A percentile compares a stretch with the other conserved stretches of the same genome.
These are phyloP conservation scores for Phalangium opilio DNA, from an alignment of 2,888 invertebrate genomes.

Conservation along the genomic window DNA sequence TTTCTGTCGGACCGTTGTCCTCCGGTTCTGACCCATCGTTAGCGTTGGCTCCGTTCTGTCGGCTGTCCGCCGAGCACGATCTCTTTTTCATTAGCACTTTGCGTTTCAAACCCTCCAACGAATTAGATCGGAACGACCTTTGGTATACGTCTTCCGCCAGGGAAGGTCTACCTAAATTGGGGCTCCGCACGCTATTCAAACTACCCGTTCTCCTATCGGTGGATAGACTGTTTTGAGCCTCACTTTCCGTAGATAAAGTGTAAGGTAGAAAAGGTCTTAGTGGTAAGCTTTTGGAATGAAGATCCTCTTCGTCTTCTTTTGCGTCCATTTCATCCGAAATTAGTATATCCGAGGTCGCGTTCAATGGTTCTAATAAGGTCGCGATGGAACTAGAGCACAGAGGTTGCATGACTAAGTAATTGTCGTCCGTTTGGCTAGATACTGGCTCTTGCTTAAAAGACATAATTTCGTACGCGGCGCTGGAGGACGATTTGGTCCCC, in stretches of 20 bases:
- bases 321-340: too few species aligned
- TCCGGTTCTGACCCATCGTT: conserved; percentile 1
- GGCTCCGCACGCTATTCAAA: background rate
- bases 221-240: conserved; percentile 4
- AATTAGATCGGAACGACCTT: conserved; percentile 18
- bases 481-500: conserved; percentile 2
- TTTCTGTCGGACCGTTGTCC: conserved; percentile 9
- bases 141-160: conserved; percentile 8
- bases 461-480: conserved; percentile 16
- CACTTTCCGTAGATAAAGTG: background rate
- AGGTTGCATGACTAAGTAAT: conserved; percentile 19
- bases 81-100: conserved; percentile 16
- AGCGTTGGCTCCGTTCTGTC: conserved; percentile 6
- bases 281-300: conserved; percentile 9
- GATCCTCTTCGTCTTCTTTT: too few species aligned
- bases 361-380: too few species aligned
- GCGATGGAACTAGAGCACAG: conserved; percentile 1
- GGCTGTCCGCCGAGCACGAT: conserved; percentile 21
- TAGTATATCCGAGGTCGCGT: too few species aligned
- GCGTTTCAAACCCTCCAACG: conserved; percentile 20
- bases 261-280: conserved; percentile 22
- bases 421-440: conserved; percentile 8
- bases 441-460: conserved; percentile 10
- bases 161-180: background rate
- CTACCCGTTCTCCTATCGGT: conserved; percentile 8